Conservation (phyloP, 2,888 invertebrate genomes). For the Tetanocera ferruginea region DNA sequence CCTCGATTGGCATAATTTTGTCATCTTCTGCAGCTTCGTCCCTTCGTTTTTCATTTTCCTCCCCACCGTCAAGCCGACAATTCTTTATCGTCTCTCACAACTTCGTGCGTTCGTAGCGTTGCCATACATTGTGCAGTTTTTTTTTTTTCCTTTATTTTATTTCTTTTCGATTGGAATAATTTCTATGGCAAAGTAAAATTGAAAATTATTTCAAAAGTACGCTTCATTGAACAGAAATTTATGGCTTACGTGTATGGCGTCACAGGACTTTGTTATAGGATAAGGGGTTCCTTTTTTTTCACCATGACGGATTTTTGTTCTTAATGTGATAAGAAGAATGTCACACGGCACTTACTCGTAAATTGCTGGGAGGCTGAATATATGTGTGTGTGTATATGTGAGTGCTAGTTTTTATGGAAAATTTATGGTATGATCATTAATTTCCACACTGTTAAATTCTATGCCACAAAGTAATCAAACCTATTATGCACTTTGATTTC, state of each 20-base stretch:
- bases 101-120: background rate
- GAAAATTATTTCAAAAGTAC: conserved; percentile 36
- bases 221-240: conserved; percentile 37
- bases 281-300: background rate
- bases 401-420: no score
- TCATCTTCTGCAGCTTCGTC: conserved; percentile 37
- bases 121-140: background rate
- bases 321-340: conserved; percentile 19
- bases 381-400: background rate
- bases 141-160: background rate
- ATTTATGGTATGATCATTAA: no score
- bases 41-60: background rate
- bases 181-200: conserved; percentile 33
- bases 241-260: conserved; percentile 6
- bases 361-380: background rate
- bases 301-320: conserved; percentile 5
- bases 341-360: background rate
- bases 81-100: background rate
- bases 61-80: background rate
- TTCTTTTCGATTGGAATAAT: conserved; percentile 32
- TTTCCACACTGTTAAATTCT: no score
- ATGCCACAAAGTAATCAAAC: no score
- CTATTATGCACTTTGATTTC: no score
- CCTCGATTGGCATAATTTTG: conserved; percentile 55
- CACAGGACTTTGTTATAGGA: background rate